Evolutionary conservation across 2,888 invertebrate species (phyloP).

Genomic region (Tachystola acroxantha): DNA sequence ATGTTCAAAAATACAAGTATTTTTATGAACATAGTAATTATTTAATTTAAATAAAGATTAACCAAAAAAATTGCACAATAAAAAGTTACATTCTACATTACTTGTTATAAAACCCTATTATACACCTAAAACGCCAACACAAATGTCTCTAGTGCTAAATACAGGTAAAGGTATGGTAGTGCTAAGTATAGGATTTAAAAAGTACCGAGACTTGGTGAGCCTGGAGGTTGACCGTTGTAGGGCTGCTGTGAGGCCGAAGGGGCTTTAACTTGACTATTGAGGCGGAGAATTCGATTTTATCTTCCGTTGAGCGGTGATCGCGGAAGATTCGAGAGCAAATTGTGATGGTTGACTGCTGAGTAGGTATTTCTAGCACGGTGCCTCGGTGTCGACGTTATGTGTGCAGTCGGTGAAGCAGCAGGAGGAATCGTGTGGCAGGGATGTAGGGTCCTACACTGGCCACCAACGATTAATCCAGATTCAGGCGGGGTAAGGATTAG

Average conservation of each 20-base stretch:
- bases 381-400: conserved; percentile 56
- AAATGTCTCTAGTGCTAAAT: conserved; percentile 44
- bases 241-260: conserved; percentile 70
- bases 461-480: conserved; percentile 35
- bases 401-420: conserved; percentile 63
- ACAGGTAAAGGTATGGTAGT: conserved; percentile 59
- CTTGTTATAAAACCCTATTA: conserved; percentile 28
- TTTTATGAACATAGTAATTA: too few species aligned
- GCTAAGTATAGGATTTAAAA: conserved; percentile 74
- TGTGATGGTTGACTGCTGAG: conserved; percentile 48
- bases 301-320: conserved; percentile 57
- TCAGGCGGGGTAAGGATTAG: conserved; percentile 46
- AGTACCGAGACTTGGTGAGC: conserved; percentile 75
- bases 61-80: too few species aligned
- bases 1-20: too few species aligned
- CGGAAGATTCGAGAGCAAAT: conserved; percentile 55
- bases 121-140: conserved; percentile 42
- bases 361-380: conserved; percentile 48
- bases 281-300: conserved; percentile 53
- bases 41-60: too few species aligned
- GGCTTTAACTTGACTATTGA: conserved; percentile 44
- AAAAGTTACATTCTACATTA: conserved; percentile 19
- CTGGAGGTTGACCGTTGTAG: conserved; percentile 61
- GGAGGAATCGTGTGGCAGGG: conserved; percentile 40
- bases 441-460: conserved; percentile 48